Evolutionary conservation across 1,140 invertebrate genomes (phyloP).

Genomic region (Drosophila willistoni): DNA sequence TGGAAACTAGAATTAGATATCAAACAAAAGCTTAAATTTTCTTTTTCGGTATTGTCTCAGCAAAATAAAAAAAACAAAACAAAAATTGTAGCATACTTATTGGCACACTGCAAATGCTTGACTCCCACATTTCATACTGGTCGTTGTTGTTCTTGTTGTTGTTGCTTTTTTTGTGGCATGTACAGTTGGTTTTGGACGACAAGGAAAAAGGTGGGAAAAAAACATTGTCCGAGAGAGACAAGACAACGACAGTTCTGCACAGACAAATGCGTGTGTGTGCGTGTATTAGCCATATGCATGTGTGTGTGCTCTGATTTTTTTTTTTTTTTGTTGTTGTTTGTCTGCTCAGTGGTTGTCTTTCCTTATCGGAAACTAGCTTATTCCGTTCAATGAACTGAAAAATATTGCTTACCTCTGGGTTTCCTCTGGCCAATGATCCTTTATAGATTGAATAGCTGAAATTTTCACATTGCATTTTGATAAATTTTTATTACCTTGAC

Average conservation of each 20-base stretch:
- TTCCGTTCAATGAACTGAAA: conserved; percentile 80
- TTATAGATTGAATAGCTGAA: conserved; percentile 51
- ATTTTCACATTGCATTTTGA: conserved; percentile 49
- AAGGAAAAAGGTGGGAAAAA: conserved; percentile 35
- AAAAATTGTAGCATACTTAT: conserved; percentile 45
- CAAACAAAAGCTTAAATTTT: conserved; percentile 51
- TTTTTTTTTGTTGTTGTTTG: conserved; percentile 44
- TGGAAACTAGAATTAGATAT: conserved; percentile 46
- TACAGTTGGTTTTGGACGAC: conserved; percentile 39
- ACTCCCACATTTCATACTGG: conserved; percentile 2
- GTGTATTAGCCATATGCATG: conserved; percentile 11
- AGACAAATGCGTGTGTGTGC: conserved; percentile 28
- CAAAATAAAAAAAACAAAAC: not conserved
- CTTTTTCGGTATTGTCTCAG: conserved; percentile 10
- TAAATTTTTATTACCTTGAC: conserved; percentile 50
- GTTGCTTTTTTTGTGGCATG: conserved; percentile 55
- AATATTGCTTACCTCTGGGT: conserved; percentile 77
- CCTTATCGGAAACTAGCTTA: conserved; percentile 79
- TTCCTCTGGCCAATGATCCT: conserved; percentile 38
- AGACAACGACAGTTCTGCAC: conserved; percentile 32
- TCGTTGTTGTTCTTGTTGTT: conserved; percentile 22
- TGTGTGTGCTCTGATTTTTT: conserved; percentile 28
- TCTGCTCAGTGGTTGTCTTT: conserved; percentile 44
- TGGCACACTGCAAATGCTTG: conserved; percentile 46
- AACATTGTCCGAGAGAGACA: conserved; percentile 59